Evolutionary conservation across 1,140 invertebrate species (phyloP).

Genomic region (Arion vulgaris): DNA sequence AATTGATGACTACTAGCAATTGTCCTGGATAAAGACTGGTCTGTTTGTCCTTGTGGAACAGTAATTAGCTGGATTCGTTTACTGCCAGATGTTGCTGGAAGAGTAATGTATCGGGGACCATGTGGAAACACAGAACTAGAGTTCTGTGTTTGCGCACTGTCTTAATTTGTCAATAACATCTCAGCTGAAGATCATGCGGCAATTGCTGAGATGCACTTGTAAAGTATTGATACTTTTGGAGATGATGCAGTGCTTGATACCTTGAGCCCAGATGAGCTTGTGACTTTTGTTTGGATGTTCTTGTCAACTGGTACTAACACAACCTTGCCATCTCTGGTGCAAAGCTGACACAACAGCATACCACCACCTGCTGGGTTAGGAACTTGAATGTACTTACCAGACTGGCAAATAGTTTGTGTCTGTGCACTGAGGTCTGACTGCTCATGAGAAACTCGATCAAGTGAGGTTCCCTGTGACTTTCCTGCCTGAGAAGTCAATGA

Average conservation of each 20-base stretch:
- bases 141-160: slow-evolving; percentile 1
- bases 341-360: slow-evolving; percentile 17
- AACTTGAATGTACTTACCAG: slow-evolving; percentile 22
- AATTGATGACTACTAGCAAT: not conserved
- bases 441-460: too few relatives aligned
- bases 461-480: not conserved
- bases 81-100: slow-evolving; percentile 26
- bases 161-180: not conserved
- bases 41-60: slow-evolving; percentile 6
- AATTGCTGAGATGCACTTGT: slow-evolving; percentile 11
- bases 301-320: slow-evolving; percentile 34
- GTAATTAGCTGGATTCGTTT: slow-evolving; percentile 28
- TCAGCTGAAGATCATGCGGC: not conserved
- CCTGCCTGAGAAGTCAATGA: not conserved
- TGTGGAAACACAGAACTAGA: not conserved
- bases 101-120: not conserved
- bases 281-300: not conserved
- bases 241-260: not conserved
- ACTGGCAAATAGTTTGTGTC: too few relatives aligned
- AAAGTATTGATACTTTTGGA: slow-evolving; percentile 1
- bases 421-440: not conserved
- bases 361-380: slow-evolving; percentile 17
- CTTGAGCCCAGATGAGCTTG: not conserved
- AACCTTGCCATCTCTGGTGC: slow-evolving; percentile 21
- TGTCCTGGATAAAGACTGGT: slow-evolving; percentile 7